Percentiles rank a stretch among this genome's conserved stretches.
phyloP scores from a whole-genome alignment of 2,113 vertebrate genomes.

The Pelvicachromis taeniatus region DNA sequence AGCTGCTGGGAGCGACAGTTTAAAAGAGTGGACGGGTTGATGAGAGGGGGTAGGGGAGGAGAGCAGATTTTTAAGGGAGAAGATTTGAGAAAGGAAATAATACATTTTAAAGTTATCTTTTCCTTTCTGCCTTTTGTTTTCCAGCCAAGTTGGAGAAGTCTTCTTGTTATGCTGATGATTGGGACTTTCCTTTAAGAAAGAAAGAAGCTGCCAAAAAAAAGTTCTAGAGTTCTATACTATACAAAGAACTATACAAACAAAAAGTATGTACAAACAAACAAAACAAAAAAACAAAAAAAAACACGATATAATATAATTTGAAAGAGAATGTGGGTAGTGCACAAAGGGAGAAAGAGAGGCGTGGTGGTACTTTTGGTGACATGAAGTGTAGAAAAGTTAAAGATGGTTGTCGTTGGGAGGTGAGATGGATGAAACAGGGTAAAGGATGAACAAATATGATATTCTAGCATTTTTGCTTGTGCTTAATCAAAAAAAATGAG shows the following conservation, averaged over 20 bases:
- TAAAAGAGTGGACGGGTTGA: conserved; percentile 40
- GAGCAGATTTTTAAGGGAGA: conserved; percentile 1
- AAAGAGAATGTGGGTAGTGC: conserved; percentile 44
- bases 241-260: conserved; percentile 66
- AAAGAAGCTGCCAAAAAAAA: conserved; percentile 74
- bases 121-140: conserved; percentile 43
- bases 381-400: conserved; percentile 27
- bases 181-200: conserved; percentile 51
- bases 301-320: conserved; percentile 63
- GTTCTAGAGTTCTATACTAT: conserved; percentile 50
- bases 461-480: conserved; percentile 35
- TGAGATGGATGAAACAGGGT: conserved; percentile 68
- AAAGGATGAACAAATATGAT: conserved; percentile 43
- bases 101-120: conserved; percentile 32
- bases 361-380: conserved; percentile 27
- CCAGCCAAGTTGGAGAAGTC: conserved; percentile 34
- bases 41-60: not conserved
- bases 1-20: conserved; percentile 88
- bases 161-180: conserved; percentile 24
- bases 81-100: conserved; percentile 29
- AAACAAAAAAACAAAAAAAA: not conserved
- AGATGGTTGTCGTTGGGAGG: not conserved
- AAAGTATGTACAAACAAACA: conserved; percentile 45
- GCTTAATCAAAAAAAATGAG: conserved; percentile 29
- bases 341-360: conserved; percentile 39